These are phyloP conservation scores for Serinus canaria DNA, from an alignment of 2,113 vertebrate genomes.

Conservation along the genomic window DNA sequence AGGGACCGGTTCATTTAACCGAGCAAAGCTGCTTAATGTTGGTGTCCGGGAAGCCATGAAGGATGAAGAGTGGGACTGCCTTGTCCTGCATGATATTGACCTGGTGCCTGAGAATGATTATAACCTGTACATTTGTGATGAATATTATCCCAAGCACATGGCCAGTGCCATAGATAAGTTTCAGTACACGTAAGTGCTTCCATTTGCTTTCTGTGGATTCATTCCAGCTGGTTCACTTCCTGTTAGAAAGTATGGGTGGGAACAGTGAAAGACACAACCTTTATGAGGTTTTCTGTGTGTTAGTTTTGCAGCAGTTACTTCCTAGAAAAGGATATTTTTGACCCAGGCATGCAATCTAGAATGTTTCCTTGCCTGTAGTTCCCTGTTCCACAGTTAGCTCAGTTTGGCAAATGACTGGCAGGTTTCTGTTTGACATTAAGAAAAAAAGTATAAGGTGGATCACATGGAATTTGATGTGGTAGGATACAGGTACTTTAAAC, in stretches of 20 bases:
- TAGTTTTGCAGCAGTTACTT: not conserved
- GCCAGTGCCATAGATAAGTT: slow-evolving; percentile 75
- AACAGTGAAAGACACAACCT: not conserved
- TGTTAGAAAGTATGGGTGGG: not conserved
- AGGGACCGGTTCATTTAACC: slow-evolving; percentile 70
- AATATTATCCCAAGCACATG: slow-evolving; percentile 70
- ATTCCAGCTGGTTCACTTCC: not conserved
- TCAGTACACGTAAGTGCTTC: slow-evolving; percentile 63
- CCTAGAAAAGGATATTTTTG: not conserved
- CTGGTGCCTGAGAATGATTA: slow-evolving; percentile 76
- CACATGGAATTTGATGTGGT: not conserved
- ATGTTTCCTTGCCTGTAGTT: not conserved
- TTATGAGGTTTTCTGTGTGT: not conserved
- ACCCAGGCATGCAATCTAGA: not conserved
- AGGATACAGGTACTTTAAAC: not conserved
- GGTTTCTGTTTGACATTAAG: not conserved
- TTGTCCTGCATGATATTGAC: slow-evolving; percentile 73
- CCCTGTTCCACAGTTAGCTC: not conserved
- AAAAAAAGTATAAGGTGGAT: not conserved
- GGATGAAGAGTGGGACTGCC: slow-evolving; percentile 76
- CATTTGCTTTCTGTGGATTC: not conserved
- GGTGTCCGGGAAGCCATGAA: slow-evolving; percentile 75
- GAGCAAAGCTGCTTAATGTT: slow-evolving; percentile 76
- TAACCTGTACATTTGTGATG: slow-evolving; percentile 73
- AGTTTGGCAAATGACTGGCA: not conserved